Percentiles rank a stretch among this genome's conserved stretches.
Conservation (phyloP, 2,113 vertebrate species). For the Trachemys scripta region DNA sequence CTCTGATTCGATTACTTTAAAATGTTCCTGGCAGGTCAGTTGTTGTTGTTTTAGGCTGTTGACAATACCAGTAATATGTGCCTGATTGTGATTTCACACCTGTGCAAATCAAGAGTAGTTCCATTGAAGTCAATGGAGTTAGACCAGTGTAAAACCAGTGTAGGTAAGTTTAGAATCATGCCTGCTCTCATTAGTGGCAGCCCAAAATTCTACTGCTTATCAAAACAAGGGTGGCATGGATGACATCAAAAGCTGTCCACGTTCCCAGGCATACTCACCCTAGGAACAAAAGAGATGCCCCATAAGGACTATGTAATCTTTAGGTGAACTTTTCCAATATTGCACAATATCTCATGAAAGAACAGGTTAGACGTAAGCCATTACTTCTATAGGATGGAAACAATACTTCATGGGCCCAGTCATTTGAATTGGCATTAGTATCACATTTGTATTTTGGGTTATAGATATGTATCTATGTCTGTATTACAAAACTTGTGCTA, state of each 20-base stretch:
- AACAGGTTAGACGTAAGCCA: background rate
- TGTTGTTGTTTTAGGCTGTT: constrained; percentile 2
- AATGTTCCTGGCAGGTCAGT: background rate
- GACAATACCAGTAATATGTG: constrained; percentile 2
- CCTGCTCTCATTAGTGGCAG: background rate
- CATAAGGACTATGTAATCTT: background rate
- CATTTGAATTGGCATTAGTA: background rate
- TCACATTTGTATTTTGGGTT: too few species aligned
- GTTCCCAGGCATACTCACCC: background rate
- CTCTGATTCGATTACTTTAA: constrained; percentile 33
- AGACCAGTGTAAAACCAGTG: background rate
- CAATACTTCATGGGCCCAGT: background rate
- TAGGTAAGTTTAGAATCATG: background rate
- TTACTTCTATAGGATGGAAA: background rate
- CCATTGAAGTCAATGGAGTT: background rate
- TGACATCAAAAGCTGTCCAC: background rate
- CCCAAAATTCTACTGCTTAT: background rate
- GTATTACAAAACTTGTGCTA: too few species aligned
- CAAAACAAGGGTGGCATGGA: background rate
- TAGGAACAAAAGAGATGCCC: background rate
- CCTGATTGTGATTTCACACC: background rate
- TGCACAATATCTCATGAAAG: background rate
- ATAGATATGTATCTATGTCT: too few species aligned
- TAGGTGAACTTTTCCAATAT: background rate
- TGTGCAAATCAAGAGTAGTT: background rate